Conservation (phyloP, 2,797 vertebrate species). For the Glossophaga mutica region DNA sequence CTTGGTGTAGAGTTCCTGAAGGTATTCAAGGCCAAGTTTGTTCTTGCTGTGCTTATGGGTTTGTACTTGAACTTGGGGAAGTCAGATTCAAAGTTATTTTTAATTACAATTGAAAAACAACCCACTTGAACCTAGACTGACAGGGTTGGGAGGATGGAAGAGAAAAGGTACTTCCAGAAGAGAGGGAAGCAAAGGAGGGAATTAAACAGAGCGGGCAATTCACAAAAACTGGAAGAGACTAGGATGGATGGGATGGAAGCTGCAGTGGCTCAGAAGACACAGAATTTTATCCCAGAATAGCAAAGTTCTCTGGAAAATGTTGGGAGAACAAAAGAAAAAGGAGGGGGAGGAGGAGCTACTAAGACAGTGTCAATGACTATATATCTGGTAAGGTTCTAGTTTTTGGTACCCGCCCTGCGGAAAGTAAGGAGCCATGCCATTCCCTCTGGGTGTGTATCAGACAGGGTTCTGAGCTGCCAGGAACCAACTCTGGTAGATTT, state of each 20-base stretch:
- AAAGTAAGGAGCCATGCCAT: not conserved
- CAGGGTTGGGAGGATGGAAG: not conserved
- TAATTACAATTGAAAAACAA: constrained; percentile 27
- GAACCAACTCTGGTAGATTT: not conserved
- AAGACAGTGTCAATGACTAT: not conserved
- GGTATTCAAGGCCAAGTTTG: not conserved
- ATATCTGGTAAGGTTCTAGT: not conserved
- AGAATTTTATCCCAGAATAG: not conserved
- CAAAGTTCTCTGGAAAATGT: not conserved
- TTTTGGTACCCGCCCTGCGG: not conserved
- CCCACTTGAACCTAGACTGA: constrained; percentile 33
- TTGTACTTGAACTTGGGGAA: constrained; percentile 49
- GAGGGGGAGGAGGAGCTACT: not conserved
- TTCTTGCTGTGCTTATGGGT: not conserved
- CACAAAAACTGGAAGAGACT: not conserved
- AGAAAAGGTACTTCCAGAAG: not conserved
- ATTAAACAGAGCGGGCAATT: not conserved
- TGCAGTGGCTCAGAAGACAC: not conserved
- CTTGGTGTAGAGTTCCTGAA: constrained; percentile 41
- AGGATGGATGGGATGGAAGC: not conserved
- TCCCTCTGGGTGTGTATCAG: not conserved
- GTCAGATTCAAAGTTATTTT: constrained; percentile 62
- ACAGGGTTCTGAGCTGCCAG: not conserved
- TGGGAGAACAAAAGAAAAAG: not conserved
- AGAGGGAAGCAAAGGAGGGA: not conserved